A percentile compares a stretch with the other conserved stretches of the same genome.
Evolutionary conservation across 2,888 invertebrate genomes (phyloP).

Genomic region (Mycogona germanica): DNA sequence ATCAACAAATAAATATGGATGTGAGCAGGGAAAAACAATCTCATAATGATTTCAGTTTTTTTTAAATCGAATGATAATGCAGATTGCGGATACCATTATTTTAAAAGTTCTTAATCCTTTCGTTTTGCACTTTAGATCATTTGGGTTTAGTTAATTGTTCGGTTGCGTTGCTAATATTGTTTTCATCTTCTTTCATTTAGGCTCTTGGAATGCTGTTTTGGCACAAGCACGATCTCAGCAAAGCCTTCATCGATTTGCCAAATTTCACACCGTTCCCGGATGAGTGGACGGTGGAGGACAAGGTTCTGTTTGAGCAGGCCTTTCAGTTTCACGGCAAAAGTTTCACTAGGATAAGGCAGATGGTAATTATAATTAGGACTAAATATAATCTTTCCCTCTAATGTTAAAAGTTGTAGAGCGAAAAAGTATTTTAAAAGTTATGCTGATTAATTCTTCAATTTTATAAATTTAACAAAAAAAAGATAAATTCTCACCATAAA

Average conservation of each 20-base stretch:
- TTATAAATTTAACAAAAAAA: too few relatives aligned
- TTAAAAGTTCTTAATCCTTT: not conserved
- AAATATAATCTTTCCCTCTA: slow-evolving; percentile 3
- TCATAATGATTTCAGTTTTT: too few relatives aligned
- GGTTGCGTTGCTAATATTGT: not conserved
- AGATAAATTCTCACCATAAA: too few relatives aligned
- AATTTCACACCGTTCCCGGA: slow-evolving; percentile 97
- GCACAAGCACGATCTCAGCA: slow-evolving; percentile 91
- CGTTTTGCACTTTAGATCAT: too few relatives aligned
- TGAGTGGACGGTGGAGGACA: slow-evolving; percentile 97
- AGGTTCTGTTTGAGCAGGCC: slow-evolving; percentile 94
- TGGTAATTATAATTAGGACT: slow-evolving; percentile 57
- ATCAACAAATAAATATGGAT: too few relatives aligned
- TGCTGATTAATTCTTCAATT: too few relatives aligned
- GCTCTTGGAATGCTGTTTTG: slow-evolving; percentile 95
- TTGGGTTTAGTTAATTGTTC: not conserved
- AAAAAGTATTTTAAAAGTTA: too few relatives aligned
- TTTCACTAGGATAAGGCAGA: slow-evolving; percentile 92
- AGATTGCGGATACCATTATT: too few relatives aligned
- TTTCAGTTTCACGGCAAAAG: slow-evolving; percentile 97
- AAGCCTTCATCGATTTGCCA: slow-evolving; percentile 82
- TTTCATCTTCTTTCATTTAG: slow-evolving; percentile 26
- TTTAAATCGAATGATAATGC: too few relatives aligned
- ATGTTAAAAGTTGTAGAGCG: too few relatives aligned
- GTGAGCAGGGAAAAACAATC: too few relatives aligned